A percentile compares a stretch with the other conserved stretches of the same genome.
phyloP scores from a whole-genome alignment of 2,113 vertebrate genomes.

The Gambusia affinis region DNA sequence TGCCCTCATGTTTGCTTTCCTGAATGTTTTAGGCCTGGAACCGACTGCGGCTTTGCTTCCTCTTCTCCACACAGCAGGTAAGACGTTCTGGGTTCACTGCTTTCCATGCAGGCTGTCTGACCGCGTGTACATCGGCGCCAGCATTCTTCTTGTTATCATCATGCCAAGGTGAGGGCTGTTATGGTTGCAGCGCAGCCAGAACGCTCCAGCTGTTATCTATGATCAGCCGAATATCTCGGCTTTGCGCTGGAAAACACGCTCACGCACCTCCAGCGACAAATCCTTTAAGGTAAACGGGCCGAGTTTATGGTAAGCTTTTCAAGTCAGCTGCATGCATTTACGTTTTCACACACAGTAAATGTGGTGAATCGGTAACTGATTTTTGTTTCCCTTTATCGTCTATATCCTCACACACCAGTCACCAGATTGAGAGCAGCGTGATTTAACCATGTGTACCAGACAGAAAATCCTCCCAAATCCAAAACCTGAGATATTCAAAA shows the following conservation, averaged over 20 bases:
- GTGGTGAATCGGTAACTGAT: not conserved
- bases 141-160: slow-evolving; percentile 68
- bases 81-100: slow-evolving; percentile 53
- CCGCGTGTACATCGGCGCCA: slow-evolving; percentile 65
- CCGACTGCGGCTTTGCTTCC: slow-evolving; percentile 23
- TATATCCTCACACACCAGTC: not conserved
- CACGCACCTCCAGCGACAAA: slow-evolving; percentile 11
- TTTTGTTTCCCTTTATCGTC: not conserved
- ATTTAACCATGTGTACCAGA: not conserved
- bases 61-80: slow-evolving; percentile 39
- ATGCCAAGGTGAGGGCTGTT: slow-evolving; percentile 71
- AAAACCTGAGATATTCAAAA: not conserved
- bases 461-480: not conserved
- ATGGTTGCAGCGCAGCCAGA: slow-evolving; percentile 61
- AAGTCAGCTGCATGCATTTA: not conserved
- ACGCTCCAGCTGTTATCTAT: slow-evolving; percentile 59
- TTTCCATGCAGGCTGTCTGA: slow-evolving; percentile 55
- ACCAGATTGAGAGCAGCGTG: no score
- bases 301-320: not conserved
- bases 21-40: slow-evolving; percentile 7
- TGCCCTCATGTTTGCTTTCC: not conserved
- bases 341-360: not conserved
- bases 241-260: slow-evolving; percentile 28
- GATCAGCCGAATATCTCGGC: slow-evolving; percentile 47
- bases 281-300: slow-evolving; percentile 5